A percentile compares a stretch with the other conserved stretches of the same genome.
Conservation (phyloP, 1,140 invertebrate species). For the Pogonomyrmex californicus region DNA sequence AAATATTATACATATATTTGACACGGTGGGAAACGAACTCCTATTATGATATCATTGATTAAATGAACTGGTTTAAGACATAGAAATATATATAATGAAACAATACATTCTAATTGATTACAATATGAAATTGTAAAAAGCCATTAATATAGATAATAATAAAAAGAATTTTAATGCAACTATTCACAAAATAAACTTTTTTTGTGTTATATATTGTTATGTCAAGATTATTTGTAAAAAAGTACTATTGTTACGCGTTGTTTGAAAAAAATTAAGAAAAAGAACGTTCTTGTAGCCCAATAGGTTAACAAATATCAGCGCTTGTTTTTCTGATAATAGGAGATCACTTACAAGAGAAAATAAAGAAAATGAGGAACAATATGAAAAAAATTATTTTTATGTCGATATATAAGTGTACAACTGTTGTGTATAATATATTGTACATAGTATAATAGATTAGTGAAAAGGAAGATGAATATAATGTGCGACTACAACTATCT, state of each 20-base stretch:
- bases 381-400: conserved; percentile 37
- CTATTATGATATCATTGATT: conserved; percentile 20
- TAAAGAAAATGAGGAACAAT: conserved; percentile 4
- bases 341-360: not conserved
- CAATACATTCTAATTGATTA: not conserved
- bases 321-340: not conserved
- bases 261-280: conserved; percentile 25
- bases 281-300: not conserved
- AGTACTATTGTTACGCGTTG: conserved; percentile 30
- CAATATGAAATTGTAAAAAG: conserved; percentile 33
- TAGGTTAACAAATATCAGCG: not conserved
- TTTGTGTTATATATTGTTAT: conserved; percentile 1
- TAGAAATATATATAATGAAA: not conserved
- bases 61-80: not conserved
- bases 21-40: not conserved
- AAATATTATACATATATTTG: conserved; percentile 14
- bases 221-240: conserved; percentile 39
- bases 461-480: conserved; percentile 29
- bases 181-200: conserved; percentile 39
- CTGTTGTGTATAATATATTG: conserved; percentile 84
- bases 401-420: conserved; percentile 50
- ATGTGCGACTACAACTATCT: conserved; percentile 15
- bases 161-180: conserved; percentile 46
- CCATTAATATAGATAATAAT: not conserved
- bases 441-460: conserved; percentile 84